Percentiles rank a stretch among this genome's conserved stretches.
These are phyloP conservation scores for Ciona savignyi DNA, from an alignment of 23 tunicate species.

Conservation along the genomic window DNA sequence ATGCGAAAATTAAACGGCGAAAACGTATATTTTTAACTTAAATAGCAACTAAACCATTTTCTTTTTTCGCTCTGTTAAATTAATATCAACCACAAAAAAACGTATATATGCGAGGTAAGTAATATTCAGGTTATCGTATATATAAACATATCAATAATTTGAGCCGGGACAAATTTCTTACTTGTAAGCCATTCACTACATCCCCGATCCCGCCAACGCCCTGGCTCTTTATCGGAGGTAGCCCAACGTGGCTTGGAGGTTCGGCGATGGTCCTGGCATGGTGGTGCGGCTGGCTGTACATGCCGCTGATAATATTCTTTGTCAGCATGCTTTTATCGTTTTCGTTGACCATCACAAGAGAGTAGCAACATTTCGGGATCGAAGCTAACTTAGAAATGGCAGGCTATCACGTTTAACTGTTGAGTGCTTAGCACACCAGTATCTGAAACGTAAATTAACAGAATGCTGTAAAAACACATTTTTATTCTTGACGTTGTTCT, in stretches of 20 bases:
- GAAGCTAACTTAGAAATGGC: not conserved
- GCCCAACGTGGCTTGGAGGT: slow-evolving; percentile 54
- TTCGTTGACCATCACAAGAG: slow-evolving; percentile 54
- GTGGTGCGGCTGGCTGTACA: slow-evolving; percentile 64
- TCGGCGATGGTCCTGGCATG: slow-evolving; percentile 50
- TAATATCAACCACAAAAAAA: no score
- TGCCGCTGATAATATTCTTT: slow-evolving; percentile 68
- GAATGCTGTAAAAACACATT: no score
- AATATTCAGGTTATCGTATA: no score
- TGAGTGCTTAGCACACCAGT: not conserved
- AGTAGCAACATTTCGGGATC: not conserved
- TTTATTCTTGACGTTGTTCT: no score
- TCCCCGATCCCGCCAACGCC: slow-evolving; percentile 51
- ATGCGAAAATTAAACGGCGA: no score
- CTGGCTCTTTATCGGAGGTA: slow-evolving; percentile 86
- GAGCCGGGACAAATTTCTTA: slow-evolving; percentile 7
- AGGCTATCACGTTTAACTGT: not conserved
- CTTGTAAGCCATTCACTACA: slow-evolving; percentile 60
- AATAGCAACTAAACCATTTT: no score
- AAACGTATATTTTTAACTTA: no score
- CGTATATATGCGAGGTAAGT: no score
- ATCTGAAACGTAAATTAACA: no score
- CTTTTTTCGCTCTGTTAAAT: no score
- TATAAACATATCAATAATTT: no score
- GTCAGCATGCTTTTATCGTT: slow-evolving; percentile 85